phyloP scores from a whole-genome alignment of 2,888 invertebrate species.

The Microplitis manilae region DNA sequence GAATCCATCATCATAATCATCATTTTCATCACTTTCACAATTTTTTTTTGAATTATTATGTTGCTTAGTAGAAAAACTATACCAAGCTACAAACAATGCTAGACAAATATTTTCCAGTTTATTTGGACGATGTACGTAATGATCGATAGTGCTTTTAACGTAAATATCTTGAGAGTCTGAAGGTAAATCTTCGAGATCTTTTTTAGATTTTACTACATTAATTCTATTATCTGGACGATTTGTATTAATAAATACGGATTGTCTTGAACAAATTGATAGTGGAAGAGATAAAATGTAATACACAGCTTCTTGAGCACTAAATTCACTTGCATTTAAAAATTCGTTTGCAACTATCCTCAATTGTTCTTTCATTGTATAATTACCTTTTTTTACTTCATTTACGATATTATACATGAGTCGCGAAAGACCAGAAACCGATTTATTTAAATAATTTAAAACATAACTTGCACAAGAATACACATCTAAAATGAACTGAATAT shows the following conservation, averaged over 20 bases:
- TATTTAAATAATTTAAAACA: conserved; percentile 44
- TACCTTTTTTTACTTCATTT: conserved; percentile 44
- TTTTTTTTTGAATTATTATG: too few species aligned
- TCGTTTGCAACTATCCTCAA: conserved; percentile 49
- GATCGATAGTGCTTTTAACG: conserved; percentile 21
- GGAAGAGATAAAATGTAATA: conserved; percentile 51
- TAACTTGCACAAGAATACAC: conserved; percentile 44
- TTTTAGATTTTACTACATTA: conserved; percentile 42
- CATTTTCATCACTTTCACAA: too few species aligned
- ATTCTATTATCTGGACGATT: conserved; percentile 39
- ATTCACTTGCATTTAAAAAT: conserved; percentile 50
- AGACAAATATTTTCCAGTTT: conserved; percentile 7
- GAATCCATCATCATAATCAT: too few species aligned
- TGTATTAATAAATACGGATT: conserved; percentile 49
- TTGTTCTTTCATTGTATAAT: conserved; percentile 47
- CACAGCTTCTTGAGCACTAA: conserved; percentile 53
- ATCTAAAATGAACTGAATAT: conserved; percentile 47
- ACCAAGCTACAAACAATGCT: background rate
- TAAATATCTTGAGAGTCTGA: conserved; percentile 35
- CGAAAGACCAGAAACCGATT: conserved; percentile 45
- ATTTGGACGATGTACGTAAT: conserved; percentile 14
- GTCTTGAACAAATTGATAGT: conserved; percentile 41
- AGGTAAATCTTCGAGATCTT: conserved; percentile 31
- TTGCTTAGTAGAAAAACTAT: background rate
- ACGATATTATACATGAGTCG: conserved; percentile 45